phyloP scores from a whole-genome alignment of 1,140 invertebrate species.

The Lamellibrachia luymesi region DNA sequence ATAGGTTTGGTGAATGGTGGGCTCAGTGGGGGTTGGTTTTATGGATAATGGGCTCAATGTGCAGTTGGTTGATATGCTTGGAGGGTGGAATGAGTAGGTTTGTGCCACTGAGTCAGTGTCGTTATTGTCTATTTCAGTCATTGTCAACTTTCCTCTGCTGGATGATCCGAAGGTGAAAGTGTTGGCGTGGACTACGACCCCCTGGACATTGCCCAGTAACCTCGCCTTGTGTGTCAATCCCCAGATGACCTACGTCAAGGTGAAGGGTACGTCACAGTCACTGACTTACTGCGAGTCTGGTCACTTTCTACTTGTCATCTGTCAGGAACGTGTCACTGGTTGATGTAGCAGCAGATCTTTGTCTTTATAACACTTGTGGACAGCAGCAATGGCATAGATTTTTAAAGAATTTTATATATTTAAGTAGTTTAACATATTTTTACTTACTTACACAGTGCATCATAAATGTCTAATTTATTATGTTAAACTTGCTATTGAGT shows the following conservation, averaged over 20 bases:
- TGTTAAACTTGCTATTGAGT: slow-evolving; percentile 4
- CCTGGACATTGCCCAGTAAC: slow-evolving; percentile 98
- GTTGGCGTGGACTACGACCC: slow-evolving; percentile 96
- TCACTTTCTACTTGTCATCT: too few relatives aligned
- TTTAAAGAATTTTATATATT: too few relatives aligned
- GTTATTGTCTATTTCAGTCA: slow-evolving; percentile 62
- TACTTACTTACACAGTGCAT: neutral
- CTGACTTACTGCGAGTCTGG: neutral
- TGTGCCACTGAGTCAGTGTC: neutral
- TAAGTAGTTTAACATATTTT: neutral
- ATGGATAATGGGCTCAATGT: too few relatives aligned
- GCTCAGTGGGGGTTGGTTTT: too few relatives aligned
- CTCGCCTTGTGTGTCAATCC: slow-evolving; percentile 92
- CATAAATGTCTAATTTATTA: neutral
- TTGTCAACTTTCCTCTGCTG: slow-evolving; percentile 81
- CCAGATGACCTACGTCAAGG: slow-evolving; percentile 76
- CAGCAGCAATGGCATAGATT: too few relatives aligned
- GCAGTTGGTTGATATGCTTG: too few relatives aligned
- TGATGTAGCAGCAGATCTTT: neutral
- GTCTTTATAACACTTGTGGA: too few relatives aligned
- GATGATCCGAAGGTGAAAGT: slow-evolving; percentile 67
- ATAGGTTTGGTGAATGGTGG: too few relatives aligned
- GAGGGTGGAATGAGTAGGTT: too few relatives aligned
- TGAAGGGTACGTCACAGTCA: slow-evolving; percentile 43
- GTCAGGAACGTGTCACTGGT: neutral